Evolutionary conservation across 2,113 vertebrate species (phyloP).

Genomic region (Neogale vison): DNA sequence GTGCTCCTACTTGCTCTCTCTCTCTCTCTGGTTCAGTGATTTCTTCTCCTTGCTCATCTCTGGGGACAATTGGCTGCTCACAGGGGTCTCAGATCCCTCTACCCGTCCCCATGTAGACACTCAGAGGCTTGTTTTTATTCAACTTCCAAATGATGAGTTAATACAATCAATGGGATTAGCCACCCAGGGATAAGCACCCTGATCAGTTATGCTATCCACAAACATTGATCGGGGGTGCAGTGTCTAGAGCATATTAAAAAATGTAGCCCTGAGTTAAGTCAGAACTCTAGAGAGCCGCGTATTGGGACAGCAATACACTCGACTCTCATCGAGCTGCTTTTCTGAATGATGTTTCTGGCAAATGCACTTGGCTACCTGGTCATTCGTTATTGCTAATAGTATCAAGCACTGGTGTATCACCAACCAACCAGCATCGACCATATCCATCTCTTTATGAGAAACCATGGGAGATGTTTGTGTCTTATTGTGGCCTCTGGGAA

Average conservation of each 20-base stretch:
- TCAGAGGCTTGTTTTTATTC: conserved; percentile 38
- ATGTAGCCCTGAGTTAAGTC: background rate
- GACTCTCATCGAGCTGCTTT: background rate
- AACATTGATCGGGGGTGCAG: background rate
- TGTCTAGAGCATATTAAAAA: conserved; percentile 21
- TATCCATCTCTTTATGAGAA: background rate
- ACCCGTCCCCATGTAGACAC: background rate
- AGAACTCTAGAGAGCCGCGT: background rate
- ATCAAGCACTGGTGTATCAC: background rate
- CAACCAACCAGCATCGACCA: too few species aligned
- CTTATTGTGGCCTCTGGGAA: background rate
- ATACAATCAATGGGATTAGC: background rate
- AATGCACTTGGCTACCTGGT: background rate
- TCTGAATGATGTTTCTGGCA: background rate
- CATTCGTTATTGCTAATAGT: too few species aligned
- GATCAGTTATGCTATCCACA: conserved; percentile 24
- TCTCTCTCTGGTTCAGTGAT: conserved; percentile 19
- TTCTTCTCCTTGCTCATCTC: conserved; percentile 29
- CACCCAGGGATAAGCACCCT: background rate
- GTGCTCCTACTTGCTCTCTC: conserved; percentile 5
- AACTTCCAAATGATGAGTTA: conserved; percentile 35
- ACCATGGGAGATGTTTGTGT: background rate
- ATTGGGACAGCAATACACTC: background rate
- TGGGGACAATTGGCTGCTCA: conserved; percentile 61
- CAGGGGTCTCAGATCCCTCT: background rate